A percentile compares a stretch with the other conserved stretches of the same genome.
These are phyloP conservation scores for Nemotelus nigrinus DNA, from an alignment of 2,888 invertebrate species.

Conservation along the genomic window DNA sequence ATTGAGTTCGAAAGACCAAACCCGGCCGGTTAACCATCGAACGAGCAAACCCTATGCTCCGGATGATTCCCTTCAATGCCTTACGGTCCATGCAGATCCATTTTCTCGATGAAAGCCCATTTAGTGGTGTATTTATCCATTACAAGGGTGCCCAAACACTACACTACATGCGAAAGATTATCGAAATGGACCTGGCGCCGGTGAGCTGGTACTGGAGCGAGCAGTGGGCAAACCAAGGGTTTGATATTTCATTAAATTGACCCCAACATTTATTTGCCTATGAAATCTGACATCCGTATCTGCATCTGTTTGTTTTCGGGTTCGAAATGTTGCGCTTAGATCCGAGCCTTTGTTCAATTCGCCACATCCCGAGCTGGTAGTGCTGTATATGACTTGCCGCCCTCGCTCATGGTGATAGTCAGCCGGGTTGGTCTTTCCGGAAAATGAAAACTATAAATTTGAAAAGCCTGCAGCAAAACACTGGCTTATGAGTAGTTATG, in stretches of 20 bases:
- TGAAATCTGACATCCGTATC: neutral
- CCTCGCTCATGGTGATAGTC: no score
- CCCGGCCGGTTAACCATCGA: no score
- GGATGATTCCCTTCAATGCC: no score
- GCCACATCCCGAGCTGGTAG: no score
- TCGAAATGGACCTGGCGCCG: neutral
- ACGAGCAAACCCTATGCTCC: no score
- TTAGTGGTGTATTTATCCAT: constrained; percentile 21
- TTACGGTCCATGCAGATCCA: neutral
- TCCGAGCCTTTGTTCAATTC: no score
- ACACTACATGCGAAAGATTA: constrained; percentile 15
- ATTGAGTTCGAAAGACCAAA: no score
- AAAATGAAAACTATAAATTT: neutral
- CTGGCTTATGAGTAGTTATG: constrained; percentile 38
- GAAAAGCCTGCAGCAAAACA: constrained; percentile 34
- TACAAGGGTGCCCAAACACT: constrained; percentile 15
- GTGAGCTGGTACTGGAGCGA: neutral
- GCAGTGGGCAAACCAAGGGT: neutral
- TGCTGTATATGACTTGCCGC: no score
- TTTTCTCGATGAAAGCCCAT: constrained; percentile 5
- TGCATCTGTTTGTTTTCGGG: neutral
- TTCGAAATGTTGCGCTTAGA: neutral
- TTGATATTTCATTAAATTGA: constrained; percentile 1
- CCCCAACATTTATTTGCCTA: constrained; percentile 9
- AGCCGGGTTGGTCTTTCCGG: no score